Conservation (phyloP, 1,140 invertebrate genomes). For the Danaus plexippus region DNA sequence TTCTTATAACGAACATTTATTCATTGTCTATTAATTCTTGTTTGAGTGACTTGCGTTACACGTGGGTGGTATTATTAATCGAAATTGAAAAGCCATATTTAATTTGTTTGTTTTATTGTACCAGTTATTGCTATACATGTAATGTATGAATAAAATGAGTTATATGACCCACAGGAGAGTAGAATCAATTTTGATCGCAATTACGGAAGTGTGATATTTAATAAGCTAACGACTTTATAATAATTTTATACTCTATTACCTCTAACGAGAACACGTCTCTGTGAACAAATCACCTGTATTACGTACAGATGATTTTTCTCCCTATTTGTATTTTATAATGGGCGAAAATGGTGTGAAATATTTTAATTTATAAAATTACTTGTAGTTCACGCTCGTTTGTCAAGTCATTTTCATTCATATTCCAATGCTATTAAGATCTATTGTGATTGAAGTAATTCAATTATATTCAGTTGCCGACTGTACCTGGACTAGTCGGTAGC, state of each 20-base stretch:
- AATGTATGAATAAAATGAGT: background rate
- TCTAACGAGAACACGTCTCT: constrained; percentile 10
- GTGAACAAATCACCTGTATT: no score
- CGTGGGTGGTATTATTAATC: no score
- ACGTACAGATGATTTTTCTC: background rate
- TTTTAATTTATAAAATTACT: no score
- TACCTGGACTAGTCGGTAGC: constrained; percentile 28
- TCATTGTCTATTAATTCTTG: no score
- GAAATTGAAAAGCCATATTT: no score
- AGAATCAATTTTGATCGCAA: no score
- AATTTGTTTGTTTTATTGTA: no score
- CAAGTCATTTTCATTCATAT: constrained; percentile 3
- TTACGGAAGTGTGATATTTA: background rate
- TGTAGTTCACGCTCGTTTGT: background rate
- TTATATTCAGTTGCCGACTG: constrained; percentile 16
- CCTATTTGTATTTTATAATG: background rate
- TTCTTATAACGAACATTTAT: no score
- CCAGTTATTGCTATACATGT: background rate
- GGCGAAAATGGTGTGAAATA: background rate
- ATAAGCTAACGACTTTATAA: constrained; percentile 17
- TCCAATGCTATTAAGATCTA: constrained; percentile 1
- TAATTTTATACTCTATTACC: constrained; percentile 19
- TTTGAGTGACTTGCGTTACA: no score
- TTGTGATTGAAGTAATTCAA: constrained; percentile 3
- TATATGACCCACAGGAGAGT: constrained; percentile 1